Percentiles rank a stretch among this genome's conserved stretches.
phyloP scores from a whole-genome alignment of 2,888 invertebrate genomes.

The Drosophila austrosaltans region DNA sequence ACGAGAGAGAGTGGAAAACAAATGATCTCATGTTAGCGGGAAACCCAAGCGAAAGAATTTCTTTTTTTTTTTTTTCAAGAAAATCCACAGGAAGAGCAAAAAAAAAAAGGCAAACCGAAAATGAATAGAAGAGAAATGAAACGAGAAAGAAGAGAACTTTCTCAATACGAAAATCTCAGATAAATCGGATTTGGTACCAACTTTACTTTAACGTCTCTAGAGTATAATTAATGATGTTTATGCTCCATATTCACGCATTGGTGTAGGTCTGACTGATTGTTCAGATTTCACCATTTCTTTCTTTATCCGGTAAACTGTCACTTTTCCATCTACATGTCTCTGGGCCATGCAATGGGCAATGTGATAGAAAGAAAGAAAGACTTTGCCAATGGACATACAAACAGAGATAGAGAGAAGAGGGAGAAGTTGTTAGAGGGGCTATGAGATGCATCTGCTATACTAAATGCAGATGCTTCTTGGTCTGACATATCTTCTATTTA shows the following conservation, averaged over 20 bases:
- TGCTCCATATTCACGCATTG: constrained; percentile 81
- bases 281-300: constrained; percentile 60
- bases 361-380: constrained; percentile 73
- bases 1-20: constrained; percentile 38
- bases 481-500: constrained; percentile 42
- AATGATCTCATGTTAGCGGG: constrained; percentile 62
- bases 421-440: not conserved
- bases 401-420: not conserved
- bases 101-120: constrained; percentile 1
- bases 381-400: constrained; percentile 58
- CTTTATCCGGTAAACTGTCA: constrained; percentile 74
- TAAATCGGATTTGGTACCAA: constrained; percentile 58
- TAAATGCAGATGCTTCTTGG: constrained; percentile 36
- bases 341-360: constrained; percentile 39
- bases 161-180: constrained; percentile 72
- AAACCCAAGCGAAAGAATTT: constrained; percentile 57
- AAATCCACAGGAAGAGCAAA: constrained; percentile 74
- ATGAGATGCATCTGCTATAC: constrained; percentile 59
- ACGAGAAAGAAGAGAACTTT: constrained; percentile 45
- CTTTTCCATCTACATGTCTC: constrained; percentile 64
- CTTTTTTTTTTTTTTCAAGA: constrained; percentile 65
- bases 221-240: constrained; percentile 82
- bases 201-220: constrained; percentile 51
- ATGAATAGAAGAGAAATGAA: not conserved
- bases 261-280: constrained; percentile 75